Conservation (phyloP, 2,888 invertebrate species). For the Busseola fusca region DNA sequence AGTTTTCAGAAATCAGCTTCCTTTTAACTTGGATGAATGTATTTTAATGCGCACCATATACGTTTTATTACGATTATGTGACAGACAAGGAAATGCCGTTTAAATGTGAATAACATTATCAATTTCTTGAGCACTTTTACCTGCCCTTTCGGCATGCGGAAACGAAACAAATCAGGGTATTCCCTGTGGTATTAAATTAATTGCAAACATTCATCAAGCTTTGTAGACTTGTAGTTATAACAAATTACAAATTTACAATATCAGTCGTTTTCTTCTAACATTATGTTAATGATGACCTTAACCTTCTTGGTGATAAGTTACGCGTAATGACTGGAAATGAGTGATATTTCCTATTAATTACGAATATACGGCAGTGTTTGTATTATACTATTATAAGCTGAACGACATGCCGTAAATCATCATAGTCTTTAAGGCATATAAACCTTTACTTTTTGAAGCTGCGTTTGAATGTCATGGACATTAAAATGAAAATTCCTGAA, state of each 20-base stretch:
- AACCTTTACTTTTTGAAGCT: neutral
- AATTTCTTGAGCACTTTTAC: slow-evolving; percentile 15
- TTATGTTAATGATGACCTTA: slow-evolving; percentile 34
- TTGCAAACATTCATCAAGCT: slow-evolving; percentile 15
- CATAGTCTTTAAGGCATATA: neutral
- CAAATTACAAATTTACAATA: neutral
- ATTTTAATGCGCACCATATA: slow-evolving; percentile 25
- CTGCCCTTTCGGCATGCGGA: slow-evolving; percentile 26
- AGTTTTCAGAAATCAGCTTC: neutral
- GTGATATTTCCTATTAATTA: slow-evolving; percentile 14
- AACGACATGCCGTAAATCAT: slow-evolving; percentile 5
- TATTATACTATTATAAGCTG: neutral
- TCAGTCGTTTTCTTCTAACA: slow-evolving; percentile 8
- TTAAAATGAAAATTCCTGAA: neutral
- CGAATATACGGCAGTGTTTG: neutral
- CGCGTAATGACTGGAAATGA: slow-evolving; percentile 18
- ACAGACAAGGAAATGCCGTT: slow-evolving; percentile 29
- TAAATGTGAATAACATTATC: slow-evolving; percentile 27
- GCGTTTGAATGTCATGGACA: neutral
- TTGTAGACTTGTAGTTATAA: slow-evolving; percentile 7
- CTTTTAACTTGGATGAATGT: neutral
- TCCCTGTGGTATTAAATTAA: slow-evolving; percentile 22
- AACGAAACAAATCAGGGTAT: slow-evolving; percentile 11
- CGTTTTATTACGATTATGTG: neutral
- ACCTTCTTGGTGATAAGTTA: slow-evolving; percentile 40